Base-by-base conservation (phyloP, 2,888 invertebrate species). In the Allygus modestus region DNA sequence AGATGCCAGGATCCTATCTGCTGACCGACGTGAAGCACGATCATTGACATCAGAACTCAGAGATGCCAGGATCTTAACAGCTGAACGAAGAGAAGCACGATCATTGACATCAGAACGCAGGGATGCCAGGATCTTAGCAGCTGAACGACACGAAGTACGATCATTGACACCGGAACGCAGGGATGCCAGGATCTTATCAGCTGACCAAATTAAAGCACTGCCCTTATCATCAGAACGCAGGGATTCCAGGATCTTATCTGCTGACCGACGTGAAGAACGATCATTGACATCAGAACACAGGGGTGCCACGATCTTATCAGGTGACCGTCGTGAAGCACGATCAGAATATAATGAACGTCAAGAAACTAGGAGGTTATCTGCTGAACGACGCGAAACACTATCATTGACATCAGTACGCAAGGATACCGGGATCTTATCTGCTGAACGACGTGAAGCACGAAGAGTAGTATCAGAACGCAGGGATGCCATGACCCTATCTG, bases 221-320 rank as follows among this genome's bases (percentile, higher is more conserved):
- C 9, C 37, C 2, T 11, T 20, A 15, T 15, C 41, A 26, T 23
- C 77, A 17, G 77, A 77, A 26, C 77, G 77, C 4, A 41, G 77
- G 20, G 54, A 77, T 51, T 4, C 33, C 0, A 11, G 31, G 31
- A 51, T 7, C 7, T 23, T 43, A 2, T 46, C 54, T 17, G 54
- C 46, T 31, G 77, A 77, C 7, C 77, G 77, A 28, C 77, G 31
- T n/a, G n/a, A n/a, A n/a, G n/a, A n/a, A n/a, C n/a, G n/a, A n/a
- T n/a, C n/a, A n/a, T n/a, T n/a, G 37, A 37, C 37, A 37, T 37
- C 37, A 37, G n/a, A n/a, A n/a, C n/a, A 37, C 37, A 7, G 37
- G 37, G 9, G 37, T 37, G 15, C 26, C 12, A 11, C n/a, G n/a
- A 1, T 12, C 20, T 9, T 77, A 23, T 51, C 43, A 26, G 54